Percentiles rank a stretch among this genome's conserved stretches.
These are phyloP conservation scores for Iphiclides podalirius DNA, from an alignment of 2,888 invertebrate species.

Conservation along the genomic window DNA sequence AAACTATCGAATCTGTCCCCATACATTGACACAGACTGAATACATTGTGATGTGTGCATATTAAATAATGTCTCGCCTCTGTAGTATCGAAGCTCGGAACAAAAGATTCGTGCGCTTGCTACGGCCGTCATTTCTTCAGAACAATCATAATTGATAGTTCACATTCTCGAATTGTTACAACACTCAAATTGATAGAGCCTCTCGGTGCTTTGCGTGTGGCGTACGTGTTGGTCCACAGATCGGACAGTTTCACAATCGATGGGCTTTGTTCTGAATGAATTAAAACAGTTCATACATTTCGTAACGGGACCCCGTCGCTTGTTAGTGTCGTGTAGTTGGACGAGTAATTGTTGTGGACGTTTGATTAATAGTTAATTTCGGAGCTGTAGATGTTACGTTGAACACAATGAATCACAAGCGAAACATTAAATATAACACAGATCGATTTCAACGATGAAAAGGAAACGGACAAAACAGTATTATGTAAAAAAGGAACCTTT, in stretches of 20 bases:
- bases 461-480: no score
- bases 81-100: no score
- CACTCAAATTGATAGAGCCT: constrained; percentile 66
- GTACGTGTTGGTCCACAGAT: constrained; percentile 35
- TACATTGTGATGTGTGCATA: no score
- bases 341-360: not conserved
- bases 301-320: constrained; percentile 39
- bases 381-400: not conserved
- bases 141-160: constrained; percentile 65
- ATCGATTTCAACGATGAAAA: no score
- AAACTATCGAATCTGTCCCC: no score
- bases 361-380: not conserved
- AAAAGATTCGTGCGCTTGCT: constrained; percentile 58
- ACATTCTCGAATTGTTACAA: constrained; percentile 54
- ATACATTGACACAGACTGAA: no score
- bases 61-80: constrained; percentile 23
- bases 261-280: constrained; percentile 49
- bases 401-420: no score
- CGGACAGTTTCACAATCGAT: constrained; percentile 43
- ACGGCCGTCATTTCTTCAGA: constrained; percentile 67
- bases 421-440: no score
- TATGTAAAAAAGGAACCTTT: no score
- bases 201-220: constrained; percentile 46
- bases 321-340: not conserved
- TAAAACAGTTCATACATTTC: constrained; percentile 57